Percentiles rank a stretch among this genome's conserved stretches.
phyloP scores from a whole-genome alignment of 2,888 invertebrate genomes.

The Melieria picta region DNA sequence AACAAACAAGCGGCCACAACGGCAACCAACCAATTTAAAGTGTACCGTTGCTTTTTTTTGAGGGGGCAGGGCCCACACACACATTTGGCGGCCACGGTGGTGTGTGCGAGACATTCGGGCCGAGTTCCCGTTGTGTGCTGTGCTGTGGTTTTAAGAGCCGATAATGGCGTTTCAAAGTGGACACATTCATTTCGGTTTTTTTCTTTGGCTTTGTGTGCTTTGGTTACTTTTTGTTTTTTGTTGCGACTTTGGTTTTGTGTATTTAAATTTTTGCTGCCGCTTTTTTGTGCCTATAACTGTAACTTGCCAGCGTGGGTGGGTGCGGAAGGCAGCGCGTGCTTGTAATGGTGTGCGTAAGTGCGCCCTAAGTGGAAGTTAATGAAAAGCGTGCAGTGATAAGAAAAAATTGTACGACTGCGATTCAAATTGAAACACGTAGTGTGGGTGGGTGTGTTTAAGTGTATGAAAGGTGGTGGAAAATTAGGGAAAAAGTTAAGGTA shows the following conservation, averaged over 20 bases:
- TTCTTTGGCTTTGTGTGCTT: neutral
- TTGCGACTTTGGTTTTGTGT: neutral
- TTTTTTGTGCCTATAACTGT: constrained; percentile 35
- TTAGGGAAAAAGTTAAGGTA: neutral
- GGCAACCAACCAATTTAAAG: neutral
- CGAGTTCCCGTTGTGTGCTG: neutral
- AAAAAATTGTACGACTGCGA: too few species aligned
- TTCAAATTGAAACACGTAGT: too few species aligned
- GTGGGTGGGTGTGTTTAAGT: too few species aligned
- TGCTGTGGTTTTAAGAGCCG: constrained; percentile 1
- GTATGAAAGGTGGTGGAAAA: neutral
- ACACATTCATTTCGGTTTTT: constrained; percentile 18
- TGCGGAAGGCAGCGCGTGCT: constrained; percentile 1
- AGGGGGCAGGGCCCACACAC: neutral
- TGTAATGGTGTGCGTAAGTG: constrained; percentile 20
- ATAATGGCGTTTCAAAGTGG: constrained; percentile 28
- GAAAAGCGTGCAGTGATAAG: constrained; percentile 12
- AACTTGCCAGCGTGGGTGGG: neutral
- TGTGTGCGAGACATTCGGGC: neutral
- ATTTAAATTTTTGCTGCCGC: constrained; percentile 15
- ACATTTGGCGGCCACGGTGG: neutral
- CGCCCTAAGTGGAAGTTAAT: constrained; percentile 31
- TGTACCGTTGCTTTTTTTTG: neutral
- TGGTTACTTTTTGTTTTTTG: neutral
- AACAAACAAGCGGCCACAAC: neutral